A percentile compares a stretch with the other conserved stretches of the same genome.
These are phyloP conservation scores for Gymnoscopelus braueri DNA, from an alignment of 2,797 vertebrate genomes.

Conservation along the genomic window DNA sequence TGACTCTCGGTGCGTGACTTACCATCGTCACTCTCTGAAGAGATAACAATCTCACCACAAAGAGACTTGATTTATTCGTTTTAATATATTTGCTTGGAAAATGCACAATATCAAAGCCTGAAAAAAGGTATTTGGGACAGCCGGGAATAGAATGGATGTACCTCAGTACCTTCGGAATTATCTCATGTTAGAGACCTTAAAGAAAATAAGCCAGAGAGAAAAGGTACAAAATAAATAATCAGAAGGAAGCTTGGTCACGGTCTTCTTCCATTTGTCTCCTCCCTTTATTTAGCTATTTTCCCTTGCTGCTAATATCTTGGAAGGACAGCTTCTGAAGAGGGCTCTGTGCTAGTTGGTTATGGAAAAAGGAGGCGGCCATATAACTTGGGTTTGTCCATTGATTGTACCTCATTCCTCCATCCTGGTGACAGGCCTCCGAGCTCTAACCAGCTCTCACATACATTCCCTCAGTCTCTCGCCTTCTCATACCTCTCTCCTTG, in stretches of 20 bases:
- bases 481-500: slow-evolving; percentile 8
- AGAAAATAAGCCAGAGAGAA: background rate
- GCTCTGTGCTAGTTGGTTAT: background rate
- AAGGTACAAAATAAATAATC: background rate
- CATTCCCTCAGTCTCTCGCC: slow-evolving; percentile 1
- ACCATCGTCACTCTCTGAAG: too few relatives aligned
- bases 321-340: background rate
- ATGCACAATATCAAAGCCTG: too few relatives aligned
- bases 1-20: too few relatives aligned
- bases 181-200: too few relatives aligned
- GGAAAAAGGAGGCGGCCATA: background rate
- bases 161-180: too few relatives aligned
- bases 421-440: background rate
- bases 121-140: too few relatives aligned
- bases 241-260: background rate
- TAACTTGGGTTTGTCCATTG: background rate
- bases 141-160: too few relatives aligned
- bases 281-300: background rate
- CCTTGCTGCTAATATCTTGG: background rate
- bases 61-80: too few relatives aligned
- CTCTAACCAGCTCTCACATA: slow-evolving; percentile 4
- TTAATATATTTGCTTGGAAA: too few relatives aligned
- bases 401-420: background rate
- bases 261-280: background rate
- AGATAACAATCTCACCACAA: too few relatives aligned